Evolutionary conservation across 1,140 invertebrate species (phyloP), one percentile per base, ranked within the genome.

Genomic region (Pectinophora gossypiella): DNA sequence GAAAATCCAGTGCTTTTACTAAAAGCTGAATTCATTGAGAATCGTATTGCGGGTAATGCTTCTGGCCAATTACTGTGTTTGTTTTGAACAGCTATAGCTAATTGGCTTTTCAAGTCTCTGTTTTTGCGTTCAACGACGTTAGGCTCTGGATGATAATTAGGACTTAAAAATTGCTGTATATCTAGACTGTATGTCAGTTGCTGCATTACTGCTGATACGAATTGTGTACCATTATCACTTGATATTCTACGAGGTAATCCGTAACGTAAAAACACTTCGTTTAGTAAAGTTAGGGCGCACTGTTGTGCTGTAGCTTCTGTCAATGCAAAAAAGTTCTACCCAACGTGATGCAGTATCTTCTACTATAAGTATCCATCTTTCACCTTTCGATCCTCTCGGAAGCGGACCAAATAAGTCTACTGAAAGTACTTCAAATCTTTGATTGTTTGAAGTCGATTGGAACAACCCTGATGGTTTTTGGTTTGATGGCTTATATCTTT

Each of bases 11-110:
- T 87, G 0, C 61, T 51, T 16, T 70, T 60, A 36, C 71, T 61
- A 3, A 54, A 52, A 0, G 71, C 75, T 9, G 77, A 72, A 42
- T 85, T 83, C 22, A 75, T 62, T 0, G 83, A 81, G 46, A 80
- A 85, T 0, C 63, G 51, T 6, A 84, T 54, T 20, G 68, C 59
- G 0, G 61, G 56, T 6, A 88, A 53, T 15, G 65, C 47, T n/a
- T 64, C 52, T 38, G 76, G 59, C 77, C 78, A 87, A 0, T 32
- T 35, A 7, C 38, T 61, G 22, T 87, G 81, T 6, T 76, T 54
- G 18, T 68, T 44, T 0, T 49, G 19, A 1, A 76, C 51, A 27
- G 71, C 10, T 13, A 76, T 62, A 0, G 60, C 40, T 38, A 85
- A 55, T 55, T 78, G 71, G 0, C 61, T 63, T 54, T 80, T 80